Conservation (phyloP, 2,888 invertebrate species). For the Heliconius ismenius region DNA sequence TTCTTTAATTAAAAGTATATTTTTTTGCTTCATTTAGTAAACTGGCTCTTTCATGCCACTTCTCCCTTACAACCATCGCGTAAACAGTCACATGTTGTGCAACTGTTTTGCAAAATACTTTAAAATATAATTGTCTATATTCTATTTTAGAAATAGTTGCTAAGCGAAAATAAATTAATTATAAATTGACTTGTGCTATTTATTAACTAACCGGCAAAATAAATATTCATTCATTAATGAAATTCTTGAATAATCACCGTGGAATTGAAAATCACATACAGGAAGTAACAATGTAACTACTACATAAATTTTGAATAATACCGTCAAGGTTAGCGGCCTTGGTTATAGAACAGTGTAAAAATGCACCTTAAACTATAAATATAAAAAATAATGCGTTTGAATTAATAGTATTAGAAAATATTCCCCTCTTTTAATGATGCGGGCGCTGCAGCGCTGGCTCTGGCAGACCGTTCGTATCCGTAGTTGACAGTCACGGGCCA, state of each 20-base stretch:
- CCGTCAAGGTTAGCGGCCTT: not conserved
- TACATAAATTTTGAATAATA: not conserved
- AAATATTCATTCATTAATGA: not conserved
- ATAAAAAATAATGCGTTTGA: not conserved
- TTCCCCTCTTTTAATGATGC: conserved; percentile 17
- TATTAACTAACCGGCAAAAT: not conserved
- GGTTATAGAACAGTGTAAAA: not conserved
- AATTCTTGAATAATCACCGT: not conserved
- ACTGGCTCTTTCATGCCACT: too few species aligned
- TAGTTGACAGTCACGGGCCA: conserved; percentile 40
- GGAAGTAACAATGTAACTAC: not conserved
- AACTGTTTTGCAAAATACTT: not conserved
- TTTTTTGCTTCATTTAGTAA: too few species aligned
- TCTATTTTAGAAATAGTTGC: not conserved
- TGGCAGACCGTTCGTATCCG: conserved; percentile 38
- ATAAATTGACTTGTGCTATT: not conserved
- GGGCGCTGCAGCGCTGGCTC: conserved; percentile 23
- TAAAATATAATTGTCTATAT: not conserved
- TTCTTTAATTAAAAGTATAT: too few species aligned
- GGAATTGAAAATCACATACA: conserved; percentile 4
- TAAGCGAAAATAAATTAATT: too few species aligned
- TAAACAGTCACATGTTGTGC: not conserved
- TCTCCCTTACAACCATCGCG: not conserved
- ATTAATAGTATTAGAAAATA: conserved; percentile 28
- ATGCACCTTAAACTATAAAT: not conserved